Base-by-base conservation (phyloP, 1,140 invertebrate genomes). In the Orchesella cincta region DNA sequence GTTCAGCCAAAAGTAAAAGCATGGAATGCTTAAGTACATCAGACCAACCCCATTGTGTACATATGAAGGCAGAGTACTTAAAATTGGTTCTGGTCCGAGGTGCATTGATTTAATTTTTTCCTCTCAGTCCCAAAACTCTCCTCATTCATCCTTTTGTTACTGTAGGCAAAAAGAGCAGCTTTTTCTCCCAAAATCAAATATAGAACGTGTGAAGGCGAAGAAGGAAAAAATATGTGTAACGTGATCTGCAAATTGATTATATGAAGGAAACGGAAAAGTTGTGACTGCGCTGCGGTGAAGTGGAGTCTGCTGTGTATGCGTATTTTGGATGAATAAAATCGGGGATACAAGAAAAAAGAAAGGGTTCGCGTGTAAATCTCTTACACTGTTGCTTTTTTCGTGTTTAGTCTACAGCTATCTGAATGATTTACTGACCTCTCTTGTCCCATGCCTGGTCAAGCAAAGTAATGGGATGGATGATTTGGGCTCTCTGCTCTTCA, bases 341-440 rank as follows among this genome's bases (percentile, higher is more conserved):
- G 39, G 39, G n/a, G n/a, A n/a, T n/a, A n/a, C n/a, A n/a, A n/a
- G n/a, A n/a, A n/a, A n/a, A n/a, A n/a, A n/a, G 39, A 46, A 46
- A 46, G 39, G 39, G 39, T 12, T 20, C 39, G 20, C 8, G 39
- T 12, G 39, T 46, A 46, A 46, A 46, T 12, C 39, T 46, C n/a
- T n/a, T n/a, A n/a, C n/a, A n/a, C n/a, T n/a, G n/a, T n/a, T n/a
- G n/a, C n/a, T n/a, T n/a, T n/a, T n/a, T n/a, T n/a, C n/a, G n/a
- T n/a, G n/a, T n/a, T n/a, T n/a, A n/a, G n/a, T n/a, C n/a, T n/a
- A 31, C 31, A 12, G 62, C 62, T 14, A 29, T 67, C n/a, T 67
- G 62, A 67, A 67, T 67, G 62, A 67, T 67, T 67, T 67, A 67
- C 62, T 29, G 62, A 67, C 8, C 39, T 23, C 54, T 57, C 62